phyloP scores from a whole-genome alignment of 2,113 vertebrate genomes.

The Plotosus lineatus region DNA sequence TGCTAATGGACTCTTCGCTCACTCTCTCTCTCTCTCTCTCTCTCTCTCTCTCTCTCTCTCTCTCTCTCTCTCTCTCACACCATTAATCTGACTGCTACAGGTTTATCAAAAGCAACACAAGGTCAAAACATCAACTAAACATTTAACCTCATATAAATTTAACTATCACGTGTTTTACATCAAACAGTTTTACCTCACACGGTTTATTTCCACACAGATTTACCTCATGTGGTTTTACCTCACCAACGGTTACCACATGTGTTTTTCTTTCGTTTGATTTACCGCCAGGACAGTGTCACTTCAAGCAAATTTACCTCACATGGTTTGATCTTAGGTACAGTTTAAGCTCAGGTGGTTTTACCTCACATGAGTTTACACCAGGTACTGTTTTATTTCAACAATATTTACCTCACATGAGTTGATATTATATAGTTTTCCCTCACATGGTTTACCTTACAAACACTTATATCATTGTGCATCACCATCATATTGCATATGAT shows the following conservation, averaged over 20 bases:
- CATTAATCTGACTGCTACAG: constrained; percentile 32
- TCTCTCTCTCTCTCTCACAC: not conserved
- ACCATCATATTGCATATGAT: too few relatives aligned
- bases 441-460: not conserved
- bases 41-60: constrained; percentile 30
- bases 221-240: too few relatives aligned
- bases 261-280: too few relatives aligned
- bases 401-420: not conserved
- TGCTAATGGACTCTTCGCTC: constrained; percentile 61
- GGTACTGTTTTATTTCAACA: not conserved
- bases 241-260: too few relatives aligned
- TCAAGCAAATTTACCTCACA: not conserved
- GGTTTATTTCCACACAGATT: too few relatives aligned
- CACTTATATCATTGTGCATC: too few relatives aligned
- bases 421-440: not conserved
- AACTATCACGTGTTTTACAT: too few relatives aligned
- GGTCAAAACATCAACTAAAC: not conserved
- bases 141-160: too few relatives aligned
- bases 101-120: not conserved
- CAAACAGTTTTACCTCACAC: not conserved
- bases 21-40: constrained; percentile 40
- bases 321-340: not conserved
- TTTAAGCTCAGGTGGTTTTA: not conserved
- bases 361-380: not conserved
- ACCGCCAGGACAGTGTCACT: not conserved